Evolutionary conservation across 2,888 invertebrate species (phyloP).

Genomic region (Mylabris sibirica): DNA sequence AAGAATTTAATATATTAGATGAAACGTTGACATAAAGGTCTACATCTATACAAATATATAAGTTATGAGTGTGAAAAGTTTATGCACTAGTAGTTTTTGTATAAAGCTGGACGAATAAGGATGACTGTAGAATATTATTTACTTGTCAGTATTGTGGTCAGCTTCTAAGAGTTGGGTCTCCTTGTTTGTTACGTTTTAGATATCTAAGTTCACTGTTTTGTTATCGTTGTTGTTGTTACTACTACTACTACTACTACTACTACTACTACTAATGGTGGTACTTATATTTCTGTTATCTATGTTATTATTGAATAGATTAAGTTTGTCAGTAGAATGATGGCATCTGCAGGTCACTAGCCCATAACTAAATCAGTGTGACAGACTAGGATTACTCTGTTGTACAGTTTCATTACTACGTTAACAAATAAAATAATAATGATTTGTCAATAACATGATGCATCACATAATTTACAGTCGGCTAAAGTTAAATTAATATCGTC

Average conservation of each 20-base stretch:
- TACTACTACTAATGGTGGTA: too few relatives aligned
- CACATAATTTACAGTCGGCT: neutral
- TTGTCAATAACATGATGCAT: neutral
- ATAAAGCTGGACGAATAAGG: neutral
- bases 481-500: neutral
- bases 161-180: neutral
- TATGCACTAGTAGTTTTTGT: constrained; percentile 5
- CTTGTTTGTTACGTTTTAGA: neutral
- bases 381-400: constrained; percentile 25
- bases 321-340: constrained; percentile 32
- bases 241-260: too few relatives aligned
- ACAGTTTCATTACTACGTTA: neutral
- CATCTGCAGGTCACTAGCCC: constrained; percentile 23
- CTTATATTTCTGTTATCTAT: constrained; percentile 16
- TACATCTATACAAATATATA: neutral
- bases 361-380: constrained; percentile 30
- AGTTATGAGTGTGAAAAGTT: neutral
- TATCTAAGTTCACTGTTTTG: neutral
- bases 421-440: constrained; percentile 1
- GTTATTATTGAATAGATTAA: constrained; percentile 28
- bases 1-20: neutral
- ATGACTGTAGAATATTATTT: neutral
- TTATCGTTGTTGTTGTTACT: neutral
- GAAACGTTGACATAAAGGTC: neutral
- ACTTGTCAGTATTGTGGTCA: constrained; percentile 6